These are phyloP conservation scores for Coleophora flavipennella DNA, from an alignment of 2,888 invertebrate species.

Conservation along the genomic window DNA sequence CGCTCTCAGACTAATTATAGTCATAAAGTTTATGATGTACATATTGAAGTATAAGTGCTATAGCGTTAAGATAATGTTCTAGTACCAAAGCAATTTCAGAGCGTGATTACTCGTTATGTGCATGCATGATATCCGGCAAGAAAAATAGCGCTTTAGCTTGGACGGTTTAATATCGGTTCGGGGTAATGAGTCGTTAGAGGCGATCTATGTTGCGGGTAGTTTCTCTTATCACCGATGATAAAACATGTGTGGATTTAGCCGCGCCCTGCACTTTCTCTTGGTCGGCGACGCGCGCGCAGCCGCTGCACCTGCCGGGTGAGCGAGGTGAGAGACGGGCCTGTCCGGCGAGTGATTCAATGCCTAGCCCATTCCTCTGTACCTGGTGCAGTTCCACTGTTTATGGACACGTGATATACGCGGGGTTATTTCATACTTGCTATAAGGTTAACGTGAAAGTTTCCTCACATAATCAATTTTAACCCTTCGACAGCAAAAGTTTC, in stretches of 20 bases:
- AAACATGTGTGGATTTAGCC: slow-evolving; percentile 59
- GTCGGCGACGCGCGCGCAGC: too few relatives aligned
- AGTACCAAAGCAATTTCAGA: slow-evolving; percentile 13
- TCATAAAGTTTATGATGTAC: slow-evolving; percentile 3
- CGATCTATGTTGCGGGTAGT: slow-evolving; percentile 38
- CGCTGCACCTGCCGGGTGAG: slow-evolving; percentile 26
- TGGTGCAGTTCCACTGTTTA: slow-evolving; percentile 29
- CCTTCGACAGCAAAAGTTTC: background rate
- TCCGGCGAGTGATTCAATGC: slow-evolving; percentile 46
- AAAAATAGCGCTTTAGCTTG: slow-evolving; percentile 18
- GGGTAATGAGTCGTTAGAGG: slow-evolving; percentile 44
- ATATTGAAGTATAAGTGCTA: too few relatives aligned
- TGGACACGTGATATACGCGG: slow-evolving; percentile 40
- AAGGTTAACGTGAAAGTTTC: slow-evolving; percentile 44
- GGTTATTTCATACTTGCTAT: slow-evolving; percentile 41
- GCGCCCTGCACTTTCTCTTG: slow-evolving; percentile 65
- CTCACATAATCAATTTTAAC: slow-evolving; percentile 15
- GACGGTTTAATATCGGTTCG: slow-evolving; percentile 23
- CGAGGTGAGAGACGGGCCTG: slow-evolving; percentile 33
- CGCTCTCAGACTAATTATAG: slow-evolving; percentile 5
- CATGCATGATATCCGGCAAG: slow-evolving; percentile 18
- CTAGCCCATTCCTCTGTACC: slow-evolving; percentile 25
- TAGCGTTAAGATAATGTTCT: background rate
- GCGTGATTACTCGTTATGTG: slow-evolving; percentile 16
- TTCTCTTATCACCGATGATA: slow-evolving; percentile 67